Conservation (phyloP, 64 coral and sea anemone genomes). For the Pocillopora damicornis region DNA sequence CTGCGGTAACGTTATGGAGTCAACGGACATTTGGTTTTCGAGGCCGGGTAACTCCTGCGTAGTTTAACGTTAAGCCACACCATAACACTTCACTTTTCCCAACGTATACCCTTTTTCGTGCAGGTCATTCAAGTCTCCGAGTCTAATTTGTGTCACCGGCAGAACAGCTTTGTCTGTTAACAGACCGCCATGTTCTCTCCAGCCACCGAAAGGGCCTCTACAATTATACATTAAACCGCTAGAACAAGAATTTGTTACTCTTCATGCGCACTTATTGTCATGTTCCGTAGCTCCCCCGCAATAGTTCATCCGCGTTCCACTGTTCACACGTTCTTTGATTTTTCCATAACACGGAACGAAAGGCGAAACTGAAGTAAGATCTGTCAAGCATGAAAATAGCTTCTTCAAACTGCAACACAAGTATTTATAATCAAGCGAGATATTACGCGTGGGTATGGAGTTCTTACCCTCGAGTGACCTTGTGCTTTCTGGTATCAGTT, state of each 20-base stretch:
- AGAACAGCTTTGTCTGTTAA: slow-evolving; percentile 16
- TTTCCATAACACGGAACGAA: too few species aligned
- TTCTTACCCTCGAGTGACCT: too few species aligned
- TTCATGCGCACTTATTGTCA: slow-evolving; percentile 48
- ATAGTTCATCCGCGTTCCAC: too few species aligned
- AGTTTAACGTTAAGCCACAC: background rate
- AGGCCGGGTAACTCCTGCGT: background rate
- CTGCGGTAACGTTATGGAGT: too few species aligned
- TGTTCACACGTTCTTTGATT: too few species aligned
- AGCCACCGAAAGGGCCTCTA: background rate
- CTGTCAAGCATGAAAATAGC: too few species aligned
- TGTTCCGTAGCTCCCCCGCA: slow-evolving; percentile 30
- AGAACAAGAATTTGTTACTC: slow-evolving; percentile 15
- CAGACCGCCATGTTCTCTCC: slow-evolving; percentile 12
- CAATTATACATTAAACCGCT: background rate
- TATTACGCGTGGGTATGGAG: too few species aligned
- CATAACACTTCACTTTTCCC: slow-evolving; percentile 13
- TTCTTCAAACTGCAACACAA: too few species aligned
- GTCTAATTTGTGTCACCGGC: slow-evolving; percentile 14
- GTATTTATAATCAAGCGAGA: too few species aligned
- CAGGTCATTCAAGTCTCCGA: background rate
- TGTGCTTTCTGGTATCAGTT: too few species aligned
- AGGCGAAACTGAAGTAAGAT: too few species aligned
- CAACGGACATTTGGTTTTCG: background rate
- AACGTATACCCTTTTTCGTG: slow-evolving; percentile 7